Evolutionary conservation across 2,888 invertebrate species (phyloP), one percentile per base, ranked within the genome.

Genomic region (Melanargia galathea): DNA sequence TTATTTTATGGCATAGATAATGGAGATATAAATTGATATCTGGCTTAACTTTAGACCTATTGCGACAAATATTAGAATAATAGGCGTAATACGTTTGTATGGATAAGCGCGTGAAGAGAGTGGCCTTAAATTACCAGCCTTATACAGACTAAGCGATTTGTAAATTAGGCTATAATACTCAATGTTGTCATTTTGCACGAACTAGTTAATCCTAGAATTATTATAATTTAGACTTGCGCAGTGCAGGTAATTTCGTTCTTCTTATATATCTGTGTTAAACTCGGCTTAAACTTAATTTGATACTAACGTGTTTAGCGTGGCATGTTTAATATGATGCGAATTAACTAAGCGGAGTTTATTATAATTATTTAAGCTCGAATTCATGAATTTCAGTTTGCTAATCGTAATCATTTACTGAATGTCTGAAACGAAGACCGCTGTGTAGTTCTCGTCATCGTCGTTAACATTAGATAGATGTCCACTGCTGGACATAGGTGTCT

Each of bases 201-300:
- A 43, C 7, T 7, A 16, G 18, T 2, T 43, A 43, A 43, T 43
- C 43, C 43, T 10, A 6, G 43, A 43, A 43, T 43, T 43, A 43
- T 43, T 43, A 16, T 18, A 43, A 43, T 18, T 18, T 2, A 43
- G 2, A 43, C 18, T 18, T 43, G 16, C 43, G 43, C 43, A 43
- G 43, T 43, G 43, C 18, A 43, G 43, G 18, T 43, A 43, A 43
- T 8, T 18, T 18, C 8, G 43, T 43, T 43, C 43, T 43, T 43
- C 7, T 43, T 8, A 40, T 8, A 40, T 16, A 43, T 18, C 43
- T 43, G 43, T 18, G 43, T 43, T 43, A 43, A 43, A 43, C 43
- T 43, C 16, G 43, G 18, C 43, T 43, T 43, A 43, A 43, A 43
- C 18, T 43, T 43, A 43, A 43, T 43, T 18, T 1, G 43, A 43